Evolutionary conservation across 2,888 invertebrate genomes (phyloP).

Genomic region (Patella ulyssiponensis): DNA sequence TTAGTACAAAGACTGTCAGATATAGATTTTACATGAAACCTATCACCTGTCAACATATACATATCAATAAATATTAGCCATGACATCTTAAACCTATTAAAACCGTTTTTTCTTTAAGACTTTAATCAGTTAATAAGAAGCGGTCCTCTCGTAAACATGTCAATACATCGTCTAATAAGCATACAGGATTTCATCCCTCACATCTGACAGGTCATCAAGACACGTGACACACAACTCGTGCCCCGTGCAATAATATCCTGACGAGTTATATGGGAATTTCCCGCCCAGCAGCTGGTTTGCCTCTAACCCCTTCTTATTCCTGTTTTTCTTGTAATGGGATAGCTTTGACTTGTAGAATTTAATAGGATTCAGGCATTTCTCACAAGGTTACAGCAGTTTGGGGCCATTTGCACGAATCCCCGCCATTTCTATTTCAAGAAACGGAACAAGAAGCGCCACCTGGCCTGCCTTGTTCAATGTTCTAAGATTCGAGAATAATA

Average conservation of each 20-base stretch:
- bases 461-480: too few species aligned
- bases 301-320: conserved; percentile 2
- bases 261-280: not conserved
- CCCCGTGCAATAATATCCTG: not conserved
- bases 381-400: not conserved
- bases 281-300: conserved; percentile 8
- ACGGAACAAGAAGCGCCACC: too few species aligned
- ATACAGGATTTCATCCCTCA: not conserved
- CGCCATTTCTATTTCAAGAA: too few species aligned
- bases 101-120: too few species aligned
- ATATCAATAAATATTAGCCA: too few species aligned
- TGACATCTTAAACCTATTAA: too few species aligned
- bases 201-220: not conserved
- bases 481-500: too few species aligned
- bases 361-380: not conserved
- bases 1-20: too few species aligned
- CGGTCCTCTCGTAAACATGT: conserved; percentile 9
- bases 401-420: too few species aligned
- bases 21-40: too few species aligned
- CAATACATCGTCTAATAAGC: not conserved
- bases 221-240: not conserved
- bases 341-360: not conserved
- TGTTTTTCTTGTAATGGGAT: conserved; percentile 6
- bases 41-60: too few species aligned
- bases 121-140: too few species aligned